Percentiles rank a stretch among this genome's conserved stretches.
Evolutionary conservation across 2,113 vertebrate genomes (phyloP).

Genomic region (Malurus alboscapulatus): DNA sequence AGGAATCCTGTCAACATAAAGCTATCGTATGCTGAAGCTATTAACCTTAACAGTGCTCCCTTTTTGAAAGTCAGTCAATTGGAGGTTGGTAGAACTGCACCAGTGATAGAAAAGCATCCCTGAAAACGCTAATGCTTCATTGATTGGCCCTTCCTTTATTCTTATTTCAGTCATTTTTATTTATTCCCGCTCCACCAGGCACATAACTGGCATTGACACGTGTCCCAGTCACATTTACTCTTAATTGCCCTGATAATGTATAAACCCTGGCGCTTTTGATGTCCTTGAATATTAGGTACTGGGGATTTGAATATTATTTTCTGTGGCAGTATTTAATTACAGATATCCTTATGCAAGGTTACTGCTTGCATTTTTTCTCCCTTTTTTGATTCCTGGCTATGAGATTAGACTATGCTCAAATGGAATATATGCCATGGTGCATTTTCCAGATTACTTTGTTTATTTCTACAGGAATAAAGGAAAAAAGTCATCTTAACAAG

Average conservation of each 20-base stretch:
- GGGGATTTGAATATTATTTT: neutral
- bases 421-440: neutral
- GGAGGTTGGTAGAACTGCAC: neutral
- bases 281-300: neutral
- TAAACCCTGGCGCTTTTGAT: neutral
- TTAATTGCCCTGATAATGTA: neutral
- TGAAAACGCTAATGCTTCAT: neutral
- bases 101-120: neutral
- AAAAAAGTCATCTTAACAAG: neutral
- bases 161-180: neutral
- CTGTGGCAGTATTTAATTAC: neutral
- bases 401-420: neutral
- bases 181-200: neutral
- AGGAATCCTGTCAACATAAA: neutral
- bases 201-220: neutral
- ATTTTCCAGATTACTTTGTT: neutral
- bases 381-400: neutral
- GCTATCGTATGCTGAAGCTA: neutral
- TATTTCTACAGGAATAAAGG: neutral
- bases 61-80: neutral
- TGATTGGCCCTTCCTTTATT: slow-evolving; percentile 1
- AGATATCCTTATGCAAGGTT: neutral
- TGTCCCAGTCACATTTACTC: neutral
- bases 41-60: neutral
- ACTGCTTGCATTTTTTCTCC: neutral